Evolutionary conservation across 2,797 vertebrate genomes (phyloP), one percentile per base, ranked within the genome.

Genomic region (Falco rusticolus): DNA sequence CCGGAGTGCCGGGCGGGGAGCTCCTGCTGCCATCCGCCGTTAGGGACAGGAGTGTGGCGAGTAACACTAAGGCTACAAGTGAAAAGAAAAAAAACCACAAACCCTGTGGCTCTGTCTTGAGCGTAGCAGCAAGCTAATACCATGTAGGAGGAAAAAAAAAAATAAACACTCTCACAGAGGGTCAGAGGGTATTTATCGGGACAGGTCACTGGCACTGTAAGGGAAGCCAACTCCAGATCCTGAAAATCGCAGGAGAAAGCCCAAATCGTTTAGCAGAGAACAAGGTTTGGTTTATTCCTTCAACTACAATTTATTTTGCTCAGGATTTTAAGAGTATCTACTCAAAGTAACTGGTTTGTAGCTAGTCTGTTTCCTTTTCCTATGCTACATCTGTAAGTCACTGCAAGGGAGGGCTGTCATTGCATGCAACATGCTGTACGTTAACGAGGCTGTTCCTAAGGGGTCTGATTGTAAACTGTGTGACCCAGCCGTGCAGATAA

Each of bases 151-250:
- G 3, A 26, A 8, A 6, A 26, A 18, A 24, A 37, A 53, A 31
- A 5, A 1, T 13, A 21, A 15, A 37, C 6, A 0, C 15, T 50
- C 22, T 66, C 3, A 0, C 5, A 5, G 43, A 16, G 25, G 4
- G 0, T 53, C 5, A 5, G 43, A 16, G 25, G 4, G 0, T 53
- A 1, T 64, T 80, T 37, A 3, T 28, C 0, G 0, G 54, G 10
- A 29, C 25, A 13, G 13, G 19, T 43, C 13, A 1, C 54, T 33
- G 2, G 5, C 6, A 2, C n/a, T 24, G 9, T 10, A 9, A 43
- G 28, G 19, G 29, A 84, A 43, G 15, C 0, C 1, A 51, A 34
- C 34, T 64, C 13, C 5, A 6, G 20, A 65, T 72, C 18, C 39
- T 41, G 68, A 34, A 60, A 59, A 26, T 0, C 31, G 18, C 31